Percentiles rank a stretch among this genome's conserved stretches.
phyloP scores from a whole-genome alignment of 2,888 invertebrate genomes.

The Sminthurides aquaticus region DNA sequence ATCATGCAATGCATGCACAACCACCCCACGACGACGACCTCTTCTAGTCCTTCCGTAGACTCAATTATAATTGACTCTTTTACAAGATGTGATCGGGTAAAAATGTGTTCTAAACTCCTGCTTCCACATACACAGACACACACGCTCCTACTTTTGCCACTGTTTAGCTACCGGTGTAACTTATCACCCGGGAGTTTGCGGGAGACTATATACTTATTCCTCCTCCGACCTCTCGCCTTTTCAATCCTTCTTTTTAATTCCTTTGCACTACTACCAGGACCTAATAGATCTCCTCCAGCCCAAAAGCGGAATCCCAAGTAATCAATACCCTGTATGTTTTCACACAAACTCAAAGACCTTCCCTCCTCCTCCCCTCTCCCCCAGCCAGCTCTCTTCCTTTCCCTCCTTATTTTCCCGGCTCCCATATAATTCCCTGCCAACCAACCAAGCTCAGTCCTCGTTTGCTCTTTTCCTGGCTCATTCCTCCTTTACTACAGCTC shows the following conservation, averaged over 20 bases:
- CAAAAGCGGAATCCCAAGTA: background rate
- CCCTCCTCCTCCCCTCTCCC: background rate
- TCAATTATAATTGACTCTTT: background rate
- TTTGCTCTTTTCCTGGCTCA: background rate
- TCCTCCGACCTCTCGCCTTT: background rate
- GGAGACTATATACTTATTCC: background rate
- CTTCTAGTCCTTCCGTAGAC: no score
- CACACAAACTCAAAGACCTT: background rate
- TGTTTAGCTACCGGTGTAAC: no score
- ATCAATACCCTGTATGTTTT: no score
- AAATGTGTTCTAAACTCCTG: background rate
- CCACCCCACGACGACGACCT: no score
- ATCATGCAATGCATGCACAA: no score
- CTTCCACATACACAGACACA: no score
- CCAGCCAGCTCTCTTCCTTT: slow-evolving; percentile 3
- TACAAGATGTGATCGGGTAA: background rate
- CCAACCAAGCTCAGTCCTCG: background rate
- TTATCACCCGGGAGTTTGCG: no score
- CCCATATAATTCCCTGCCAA: background rate
- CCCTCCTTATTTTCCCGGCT: background rate
- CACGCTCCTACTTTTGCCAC: no score
- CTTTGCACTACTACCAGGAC: background rate
- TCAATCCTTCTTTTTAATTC: background rate
- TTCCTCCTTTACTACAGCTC: background rate
- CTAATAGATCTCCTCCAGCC: background rate